phyloP scores from a whole-genome alignment of 2,888 invertebrate genomes.

The Meghimatium bilineatum region DNA sequence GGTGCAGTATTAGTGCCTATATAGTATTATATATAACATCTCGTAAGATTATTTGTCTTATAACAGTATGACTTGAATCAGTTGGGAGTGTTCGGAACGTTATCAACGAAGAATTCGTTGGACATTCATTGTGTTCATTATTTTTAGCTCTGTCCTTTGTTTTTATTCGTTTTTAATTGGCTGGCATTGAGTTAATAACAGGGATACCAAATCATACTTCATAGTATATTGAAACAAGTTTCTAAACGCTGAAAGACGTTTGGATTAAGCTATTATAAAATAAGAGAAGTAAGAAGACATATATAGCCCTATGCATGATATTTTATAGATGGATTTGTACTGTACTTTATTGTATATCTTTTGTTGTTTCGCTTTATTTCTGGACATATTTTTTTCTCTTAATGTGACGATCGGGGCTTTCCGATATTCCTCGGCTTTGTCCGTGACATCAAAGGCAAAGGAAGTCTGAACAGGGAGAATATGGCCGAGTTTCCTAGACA shows the following conservation, averaged over 20 bases:
- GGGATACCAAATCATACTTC: neutral
- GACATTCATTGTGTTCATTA: neutral
- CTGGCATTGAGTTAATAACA: neutral
- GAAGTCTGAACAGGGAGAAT: constrained; percentile 44
- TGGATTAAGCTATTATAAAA: neutral
- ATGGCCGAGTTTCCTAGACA: constrained; percentile 40
- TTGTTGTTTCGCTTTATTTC: constrained; percentile 5
- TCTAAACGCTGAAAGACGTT: neutral
- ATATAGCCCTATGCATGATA: no score
- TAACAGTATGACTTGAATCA: neutral
- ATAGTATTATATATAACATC: no score
- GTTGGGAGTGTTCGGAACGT: neutral
- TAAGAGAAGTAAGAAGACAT: neutral
- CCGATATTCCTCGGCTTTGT: constrained; percentile 42
- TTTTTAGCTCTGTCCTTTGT: constrained; percentile 27
- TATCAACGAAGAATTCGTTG: neutral
- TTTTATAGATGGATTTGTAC: neutral
- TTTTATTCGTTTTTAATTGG: neutral
- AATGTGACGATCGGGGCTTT: constrained; percentile 11
- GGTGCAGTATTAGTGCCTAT: no score
- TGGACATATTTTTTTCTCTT: neutral
- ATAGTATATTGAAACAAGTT: neutral
- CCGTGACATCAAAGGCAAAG: constrained; percentile 47
- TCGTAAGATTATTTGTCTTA: neutral
- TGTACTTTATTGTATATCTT: no score